A percentile compares a stretch with the other conserved stretches of the same genome.
These are phyloP conservation scores for Caiman crocodilus DNA, from an alignment of 2,797 vertebrate genomes.

Conservation along the genomic window DNA sequence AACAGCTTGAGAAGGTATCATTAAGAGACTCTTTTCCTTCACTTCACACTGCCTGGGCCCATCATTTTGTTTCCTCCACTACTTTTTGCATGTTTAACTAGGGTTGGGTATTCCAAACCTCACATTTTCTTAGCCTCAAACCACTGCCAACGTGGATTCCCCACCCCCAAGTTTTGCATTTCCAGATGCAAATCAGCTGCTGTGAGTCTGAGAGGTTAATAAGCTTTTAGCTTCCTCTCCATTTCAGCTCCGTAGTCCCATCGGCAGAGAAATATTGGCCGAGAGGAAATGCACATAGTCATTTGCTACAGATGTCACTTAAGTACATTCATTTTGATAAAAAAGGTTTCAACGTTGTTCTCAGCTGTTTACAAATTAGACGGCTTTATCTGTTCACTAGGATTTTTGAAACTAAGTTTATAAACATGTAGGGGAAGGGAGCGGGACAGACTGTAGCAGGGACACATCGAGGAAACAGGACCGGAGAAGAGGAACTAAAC, in stretches of 20 bases:
- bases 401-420: background rate
- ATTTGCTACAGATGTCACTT: conserved; percentile 8
- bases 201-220: conserved; percentile 22
- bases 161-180: background rate
- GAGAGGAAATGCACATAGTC: background rate
- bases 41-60: background rate
- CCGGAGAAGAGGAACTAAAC: too few relatives aligned
- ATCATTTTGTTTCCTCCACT: conserved; percentile 27
- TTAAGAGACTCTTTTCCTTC: conserved; percentile 5
- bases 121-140: conserved; percentile 38
- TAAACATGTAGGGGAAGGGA: background rate
- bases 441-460: background rate
- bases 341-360: conserved; percentile 36
- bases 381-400: background rate
- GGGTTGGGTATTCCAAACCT: conserved; percentile 28
- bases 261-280: conserved; percentile 31
- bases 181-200: conserved; percentile 59
- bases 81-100: conserved; percentile 49
- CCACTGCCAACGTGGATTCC: background rate
- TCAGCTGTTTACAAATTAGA: background rate
- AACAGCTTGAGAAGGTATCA: background rate
- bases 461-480: background rate
- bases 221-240: conserved; percentile 55
- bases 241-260: background rate
- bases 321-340: conserved; percentile 15